Base-by-base conservation (phyloP, 92 coral and sea anemone species). In the Porites cylindrica region DNA sequence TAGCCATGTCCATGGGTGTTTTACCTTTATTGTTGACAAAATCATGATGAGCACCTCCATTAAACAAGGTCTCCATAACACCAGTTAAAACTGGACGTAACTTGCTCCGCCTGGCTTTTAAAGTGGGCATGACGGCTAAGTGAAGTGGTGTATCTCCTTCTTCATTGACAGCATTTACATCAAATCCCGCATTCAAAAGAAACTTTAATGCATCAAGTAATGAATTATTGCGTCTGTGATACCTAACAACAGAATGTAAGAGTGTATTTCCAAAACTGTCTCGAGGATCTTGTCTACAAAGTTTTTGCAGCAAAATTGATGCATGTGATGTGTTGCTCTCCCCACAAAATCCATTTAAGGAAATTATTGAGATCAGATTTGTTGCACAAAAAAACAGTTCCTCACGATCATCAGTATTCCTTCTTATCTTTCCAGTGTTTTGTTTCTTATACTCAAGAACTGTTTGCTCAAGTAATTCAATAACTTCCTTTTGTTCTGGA, bases 221-320 rank as follows among this genome's bases (percentile, higher is more conserved):
- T 68, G 59, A 54, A 54, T 54, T 13, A 54, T 54, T 7, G 11
- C 10, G 13, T 9, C 5, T 8, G 11, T 7, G 0, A 54, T 54
- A 7, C 10, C 0, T 3, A 1, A 61, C 93, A 2, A 91, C 86
- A 16, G 78, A 79, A 29, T 93, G 96, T 11, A 93, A 14, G 24
- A 90, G 79, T 1, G 96, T 85, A 61, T 69, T 78, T 4, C 93
- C 96, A 20, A 32, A n/a, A 21, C 51, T 56, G 3, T 93, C 82
- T 38, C 93, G 82, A 7, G 96, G 96, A 29, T 90, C 84, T 73
- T 90, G 16, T 26, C 96, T 82, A 9, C 90, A 78, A 75, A 91
- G 86, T 7, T 66, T 78, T 29, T 82, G 86, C 60, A 90, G 17
- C 11, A 81, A 80, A 6, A 67, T 60, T 50, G 77, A 86, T 18